Conservation (phyloP, 2,888 invertebrate genomes). For the Tetrapedia diversipes region DNA sequence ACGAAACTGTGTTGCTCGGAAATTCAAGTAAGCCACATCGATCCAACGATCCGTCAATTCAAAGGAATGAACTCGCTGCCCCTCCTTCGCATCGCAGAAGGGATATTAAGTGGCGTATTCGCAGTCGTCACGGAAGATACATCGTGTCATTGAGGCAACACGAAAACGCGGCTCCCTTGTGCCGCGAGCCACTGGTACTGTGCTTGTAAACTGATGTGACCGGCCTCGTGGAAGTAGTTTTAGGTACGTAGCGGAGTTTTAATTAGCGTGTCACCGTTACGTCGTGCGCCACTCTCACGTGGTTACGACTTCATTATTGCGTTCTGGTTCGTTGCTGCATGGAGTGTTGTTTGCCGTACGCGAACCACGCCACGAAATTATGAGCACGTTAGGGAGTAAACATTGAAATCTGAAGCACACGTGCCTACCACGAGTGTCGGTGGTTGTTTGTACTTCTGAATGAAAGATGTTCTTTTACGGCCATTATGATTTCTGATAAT, state of each 20-base stretch:
- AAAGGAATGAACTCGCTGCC: slow-evolving; percentile 47
- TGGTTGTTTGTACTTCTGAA: neutral
- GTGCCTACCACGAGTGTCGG: neutral
- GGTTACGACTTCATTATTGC: slow-evolving; percentile 59
- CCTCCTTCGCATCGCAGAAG: slow-evolving; percentile 28
- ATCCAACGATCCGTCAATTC: slow-evolving; percentile 50
- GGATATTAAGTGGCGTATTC: slow-evolving; percentile 64
- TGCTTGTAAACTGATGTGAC: slow-evolving; percentile 36
- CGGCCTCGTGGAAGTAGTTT: slow-evolving; percentile 39
- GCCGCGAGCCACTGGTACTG: neutral
- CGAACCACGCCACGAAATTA: slow-evolving; percentile 9
- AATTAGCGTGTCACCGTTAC: slow-evolving; percentile 56
- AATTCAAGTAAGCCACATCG: slow-evolving; percentile 32
- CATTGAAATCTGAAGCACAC: slow-evolving; percentile 22
- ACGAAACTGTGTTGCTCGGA: slow-evolving; percentile 24
- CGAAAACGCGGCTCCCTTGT: slow-evolving; percentile 27
- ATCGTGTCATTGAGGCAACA: slow-evolving; percentile 46
- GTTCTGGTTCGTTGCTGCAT: slow-evolving; percentile 46
- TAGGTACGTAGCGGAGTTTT: slow-evolving; percentile 44
- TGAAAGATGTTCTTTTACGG: neutral
- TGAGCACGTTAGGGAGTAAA: slow-evolving; percentile 30
- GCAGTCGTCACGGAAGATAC: slow-evolving; percentile 48
- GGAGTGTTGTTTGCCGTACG: slow-evolving; percentile 37
- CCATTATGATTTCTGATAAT: slow-evolving; percentile 10
- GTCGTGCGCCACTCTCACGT: slow-evolving; percentile 41